Base-by-base conservation (phyloP, 2,888 invertebrate genomes). In the Megaustenia siamemsis region DNA sequence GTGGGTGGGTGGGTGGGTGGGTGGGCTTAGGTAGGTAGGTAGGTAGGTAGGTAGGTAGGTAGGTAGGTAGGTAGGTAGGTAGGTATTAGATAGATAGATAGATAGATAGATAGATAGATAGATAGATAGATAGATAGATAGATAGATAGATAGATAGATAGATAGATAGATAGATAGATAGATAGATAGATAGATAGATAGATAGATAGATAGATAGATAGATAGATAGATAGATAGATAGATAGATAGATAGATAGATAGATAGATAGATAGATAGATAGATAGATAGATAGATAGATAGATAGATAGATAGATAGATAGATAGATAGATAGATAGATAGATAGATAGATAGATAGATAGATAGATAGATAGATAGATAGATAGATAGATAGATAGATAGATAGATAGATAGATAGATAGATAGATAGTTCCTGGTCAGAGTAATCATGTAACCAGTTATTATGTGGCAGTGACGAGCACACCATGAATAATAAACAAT, bases 281-380 rank as follows among this genome's bases (percentile, higher is more conserved):
- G 56, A 56, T 21, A 56, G 56, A 56, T 21, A 56, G 56, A 56
- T 21, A 56, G 56, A 56, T 21, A 56, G 56, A 56, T 21, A 66
- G 32, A 80, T 73, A 38, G 28, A 71, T 40, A 56, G 43, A 40
- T 69, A 53, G 69, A 69, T 56, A 8, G 21, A 56, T 24, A 56
- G 3, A 53, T 53, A 63, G 32, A 69, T 71, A 38, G 28, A 71
- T 40, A 32, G 53, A 35, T 60, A 21, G 53, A 35, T 60, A 38
- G 53, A 60, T 56, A 60, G 21, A 77, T 77, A 60, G 18, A 77
- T 56, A 60, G 53, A 77, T 60, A 77, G 53, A 60, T 1, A 38
- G 53, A 60, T 60, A 38, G 35, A 60, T 77, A n/a, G 53, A 77
- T 76, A 53, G 18, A 76, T 76, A 35, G 45, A 76, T 76, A 35